phyloP scores from a whole-genome alignment of 2,797 vertebrate genomes.

The Graptemys geographica region DNA sequence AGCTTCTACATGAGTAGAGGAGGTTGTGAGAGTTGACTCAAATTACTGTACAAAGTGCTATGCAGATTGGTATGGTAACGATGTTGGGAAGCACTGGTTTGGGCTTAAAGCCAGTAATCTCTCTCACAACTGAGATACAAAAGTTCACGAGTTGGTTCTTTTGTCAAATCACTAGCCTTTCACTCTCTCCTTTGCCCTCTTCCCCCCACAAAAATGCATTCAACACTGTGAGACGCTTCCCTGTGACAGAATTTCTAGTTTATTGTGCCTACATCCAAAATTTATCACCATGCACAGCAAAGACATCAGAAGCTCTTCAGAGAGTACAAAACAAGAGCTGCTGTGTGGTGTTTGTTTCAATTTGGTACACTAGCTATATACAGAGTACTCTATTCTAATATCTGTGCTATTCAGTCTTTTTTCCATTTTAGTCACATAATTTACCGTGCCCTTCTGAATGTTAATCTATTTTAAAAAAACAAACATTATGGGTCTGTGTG shows the following conservation, averaged over 20 bases:
- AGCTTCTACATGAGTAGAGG: background rate
- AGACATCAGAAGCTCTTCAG: background rate
- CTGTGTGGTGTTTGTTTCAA: background rate
- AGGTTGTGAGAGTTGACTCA: background rate
- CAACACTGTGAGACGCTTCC: background rate
- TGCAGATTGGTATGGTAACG: accelerated
- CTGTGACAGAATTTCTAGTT: background rate
- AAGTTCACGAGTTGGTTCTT: background rate
- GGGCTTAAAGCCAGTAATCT: accelerated
- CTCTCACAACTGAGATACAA: background rate
- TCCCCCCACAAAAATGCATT: background rate
- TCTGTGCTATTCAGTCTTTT: background rate
- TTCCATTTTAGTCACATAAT: background rate
- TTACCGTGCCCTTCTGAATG: background rate
- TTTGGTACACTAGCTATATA: background rate
- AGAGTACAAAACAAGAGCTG: background rate
- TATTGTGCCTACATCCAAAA: background rate
- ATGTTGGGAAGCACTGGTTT: background rate
- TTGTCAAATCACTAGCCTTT: background rate
- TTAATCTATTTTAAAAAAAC: background rate
- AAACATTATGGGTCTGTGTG: accelerated
- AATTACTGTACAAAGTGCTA: background rate
- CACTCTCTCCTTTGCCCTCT: background rate
- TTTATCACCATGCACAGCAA: background rate
- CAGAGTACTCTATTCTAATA: background rate